Base-by-base conservation (phyloP, 2,113 vertebrate species). In the Centrocercus urophasianus region DNA sequence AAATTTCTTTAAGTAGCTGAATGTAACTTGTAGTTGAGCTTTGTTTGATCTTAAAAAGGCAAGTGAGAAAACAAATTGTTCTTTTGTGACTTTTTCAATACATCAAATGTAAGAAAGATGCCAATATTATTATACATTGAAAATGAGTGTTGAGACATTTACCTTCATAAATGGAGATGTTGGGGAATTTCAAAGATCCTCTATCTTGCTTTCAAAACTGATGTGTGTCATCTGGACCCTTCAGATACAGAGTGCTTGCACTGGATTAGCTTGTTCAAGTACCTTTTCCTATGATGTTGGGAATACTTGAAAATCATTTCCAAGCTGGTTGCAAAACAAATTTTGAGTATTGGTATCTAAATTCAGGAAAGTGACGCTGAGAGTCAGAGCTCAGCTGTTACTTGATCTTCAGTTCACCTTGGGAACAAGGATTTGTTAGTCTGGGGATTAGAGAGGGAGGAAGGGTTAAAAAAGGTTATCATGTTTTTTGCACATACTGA, bases 371-470 rank as follows among this genome's bases (percentile, higher is more conserved):
- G 21, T 64, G 32, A 52, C 61, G 79, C 84, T 72, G n/a, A 10
- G 22, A 87, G 66, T 7, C 36, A 30, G 71, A 82, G 11, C 28
- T 85, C 52, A 66, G 34, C 27, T 85, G 25, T 82, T 90, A 63
- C 45, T 65, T 92, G 77, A 63, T 85, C 64, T 88, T 85, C 75
- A 69, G 10, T n/a, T 91, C 48, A 72, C 71, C 71, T 91, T 63
- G 67, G 34, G 36, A 93, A 72, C 40, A 38, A 30, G 30, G 50
- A 85, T 93, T 91, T 93, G 43, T 76, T 96, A 48, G 17, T 82
- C 74, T 82, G 20, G 30, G 30, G 36, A 85, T 89, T 91, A 77
- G 47, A 27, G 36, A 61, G 11, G 11, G 8, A 6, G 13, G 7
- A 59, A 54, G 59, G 11, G 42, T 80, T 80, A 30, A 76, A 83